Conservation (phyloP, 1,140 invertebrate species). For the Trichonephila inaurata region DNA sequence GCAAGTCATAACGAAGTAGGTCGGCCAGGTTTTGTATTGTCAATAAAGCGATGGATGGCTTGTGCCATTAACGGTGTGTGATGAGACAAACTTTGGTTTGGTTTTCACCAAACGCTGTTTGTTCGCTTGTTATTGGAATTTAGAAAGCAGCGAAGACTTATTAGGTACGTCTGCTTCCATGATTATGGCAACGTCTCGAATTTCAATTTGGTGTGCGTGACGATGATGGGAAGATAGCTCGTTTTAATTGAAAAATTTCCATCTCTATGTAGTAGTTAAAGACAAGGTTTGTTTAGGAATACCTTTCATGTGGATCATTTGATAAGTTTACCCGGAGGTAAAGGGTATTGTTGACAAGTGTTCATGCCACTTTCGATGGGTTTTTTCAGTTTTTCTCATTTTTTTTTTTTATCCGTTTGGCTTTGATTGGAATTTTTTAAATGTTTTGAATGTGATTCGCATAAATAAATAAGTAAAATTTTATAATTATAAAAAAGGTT, state of each 20-base stretch:
- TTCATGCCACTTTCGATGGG: not conserved
- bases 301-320: not conserved
- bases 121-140: not conserved
- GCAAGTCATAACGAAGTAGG: slow-evolving; percentile 17
- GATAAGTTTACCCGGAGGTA: not conserved
- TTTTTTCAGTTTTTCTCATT: too few species aligned
- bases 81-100: not conserved
- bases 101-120: not conserved
- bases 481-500: too few species aligned
- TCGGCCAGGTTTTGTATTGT: slow-evolving; percentile 23
- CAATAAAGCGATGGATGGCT: not conserved
- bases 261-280: not conserved
- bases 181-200: slow-evolving; percentile 9
- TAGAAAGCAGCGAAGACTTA: not conserved
- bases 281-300: not conserved
- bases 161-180: not conserved
- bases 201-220: slow-evolving; percentile 1
- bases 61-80: not conserved
- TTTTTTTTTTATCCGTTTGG: too few species aligned
- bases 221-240: not conserved
- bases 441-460: too few species aligned
- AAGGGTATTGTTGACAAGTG: not conserved
- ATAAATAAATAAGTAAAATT: too few species aligned
- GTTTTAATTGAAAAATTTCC: not conserved
- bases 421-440: too few species aligned